Evolutionary conservation across 2,113 vertebrate species (phyloP).

Genomic region (Oenanthe melanoleuca): DNA sequence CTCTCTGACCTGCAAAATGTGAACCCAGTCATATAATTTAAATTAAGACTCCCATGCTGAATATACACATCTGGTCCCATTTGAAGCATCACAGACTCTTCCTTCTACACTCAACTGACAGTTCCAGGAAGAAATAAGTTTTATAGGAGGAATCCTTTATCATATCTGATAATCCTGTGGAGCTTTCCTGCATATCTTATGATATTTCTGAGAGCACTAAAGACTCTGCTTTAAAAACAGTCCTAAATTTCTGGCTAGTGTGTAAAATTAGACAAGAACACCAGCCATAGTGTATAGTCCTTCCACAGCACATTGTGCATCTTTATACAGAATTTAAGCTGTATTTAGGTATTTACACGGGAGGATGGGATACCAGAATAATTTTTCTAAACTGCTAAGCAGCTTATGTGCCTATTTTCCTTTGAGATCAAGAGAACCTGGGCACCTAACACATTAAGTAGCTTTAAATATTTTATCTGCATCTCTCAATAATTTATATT

Average conservation of each 20-base stretch:
- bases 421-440: constrained; percentile 37
- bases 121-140: background rate
- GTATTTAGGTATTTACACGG: background rate
- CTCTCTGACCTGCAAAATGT: background rate
- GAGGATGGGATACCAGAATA: background rate
- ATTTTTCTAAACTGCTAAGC: constrained; percentile 40
- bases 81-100: background rate
- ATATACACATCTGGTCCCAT: background rate
- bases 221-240: background rate
- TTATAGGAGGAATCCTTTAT: background rate
- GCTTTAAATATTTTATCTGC: constrained; percentile 66
- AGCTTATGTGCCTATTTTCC: constrained; percentile 32
- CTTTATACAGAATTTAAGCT: background rate
- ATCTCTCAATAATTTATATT: constrained; percentile 63
- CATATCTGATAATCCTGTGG: background rate
- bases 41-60: background rate
- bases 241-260: background rate
- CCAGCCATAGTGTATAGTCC: background rate
- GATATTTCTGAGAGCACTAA: background rate
- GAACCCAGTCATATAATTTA: background rate
- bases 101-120: background rate
- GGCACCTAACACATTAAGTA: constrained; percentile 45
- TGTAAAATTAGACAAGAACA: background rate
- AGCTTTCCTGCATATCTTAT: background rate
- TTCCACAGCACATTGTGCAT: background rate